Evolutionary conservation across 53 echinoderm and acorn worm genomes (phyloP).

Genomic region (Mesocentrotus franciscanus): DNA sequence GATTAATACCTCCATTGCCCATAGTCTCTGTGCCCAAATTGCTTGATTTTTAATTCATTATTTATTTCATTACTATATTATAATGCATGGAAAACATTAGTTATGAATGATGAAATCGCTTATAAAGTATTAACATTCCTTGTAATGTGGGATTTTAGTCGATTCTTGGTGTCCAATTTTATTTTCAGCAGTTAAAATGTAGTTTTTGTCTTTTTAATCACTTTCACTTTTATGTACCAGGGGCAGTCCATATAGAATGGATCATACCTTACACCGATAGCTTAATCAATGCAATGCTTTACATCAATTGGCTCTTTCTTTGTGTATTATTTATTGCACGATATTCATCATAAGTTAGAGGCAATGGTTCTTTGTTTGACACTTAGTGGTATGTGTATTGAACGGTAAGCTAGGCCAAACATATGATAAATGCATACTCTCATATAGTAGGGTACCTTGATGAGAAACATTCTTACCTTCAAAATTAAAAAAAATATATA

Average conservation of each 20-base stretch:
- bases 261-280: background rate
- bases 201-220: background rate
- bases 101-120: background rate
- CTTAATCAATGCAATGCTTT: background rate
- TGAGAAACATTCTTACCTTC: background rate
- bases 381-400: background rate
- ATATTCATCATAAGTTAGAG: background rate
- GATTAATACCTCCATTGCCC: background rate
- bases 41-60: background rate
- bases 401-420: background rate
- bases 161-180: background rate
- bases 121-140: slow-evolving; percentile 2
- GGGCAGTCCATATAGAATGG: background rate
- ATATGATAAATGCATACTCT: background rate
- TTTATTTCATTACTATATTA: background rate
- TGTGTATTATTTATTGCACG: background rate
- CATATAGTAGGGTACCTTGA: background rate
- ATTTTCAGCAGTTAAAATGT: background rate
- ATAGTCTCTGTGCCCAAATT: background rate
- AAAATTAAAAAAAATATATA: background rate
- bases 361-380: background rate
- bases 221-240: background rate
- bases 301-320: background rate
- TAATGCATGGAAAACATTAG: background rate
- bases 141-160: background rate